These are phyloP conservation scores for Gnathonemus echidnorhynchus DNA, from an alignment of 2,113 vertebrate genomes.

Conservation along the genomic window DNA sequence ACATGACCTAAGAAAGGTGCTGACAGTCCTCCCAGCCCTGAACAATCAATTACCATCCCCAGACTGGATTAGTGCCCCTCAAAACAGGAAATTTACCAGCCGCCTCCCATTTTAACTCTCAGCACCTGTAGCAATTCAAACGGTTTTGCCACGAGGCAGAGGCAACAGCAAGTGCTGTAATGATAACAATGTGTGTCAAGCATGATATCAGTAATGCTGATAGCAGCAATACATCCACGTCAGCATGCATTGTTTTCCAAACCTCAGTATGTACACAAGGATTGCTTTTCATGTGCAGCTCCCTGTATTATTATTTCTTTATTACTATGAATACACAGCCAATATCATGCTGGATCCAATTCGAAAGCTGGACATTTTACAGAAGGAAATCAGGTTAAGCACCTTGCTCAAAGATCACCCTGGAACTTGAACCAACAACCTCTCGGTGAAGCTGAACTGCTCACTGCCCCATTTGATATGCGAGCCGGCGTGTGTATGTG, in stretches of 20 bases:
- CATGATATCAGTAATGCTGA: background rate
- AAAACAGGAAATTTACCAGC: background rate
- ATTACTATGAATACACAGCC: background rate
- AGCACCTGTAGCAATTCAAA: background rate
- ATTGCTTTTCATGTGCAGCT: background rate
- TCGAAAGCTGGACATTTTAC: background rate
- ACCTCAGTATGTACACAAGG: background rate
- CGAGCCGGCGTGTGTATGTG: background rate
- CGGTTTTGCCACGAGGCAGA: background rate
- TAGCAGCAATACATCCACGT: background rate
- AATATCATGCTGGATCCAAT: background rate
- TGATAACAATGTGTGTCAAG: background rate
- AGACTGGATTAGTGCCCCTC: background rate
- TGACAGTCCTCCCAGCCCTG: background rate
- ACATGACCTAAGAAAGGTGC: background rate
- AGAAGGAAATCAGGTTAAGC: background rate
- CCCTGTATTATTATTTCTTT: background rate
- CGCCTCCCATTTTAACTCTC: background rate
- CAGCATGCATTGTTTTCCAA: background rate
- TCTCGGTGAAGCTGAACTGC: background rate
- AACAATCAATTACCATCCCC: background rate
- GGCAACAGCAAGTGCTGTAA: background rate
- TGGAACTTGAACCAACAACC: background rate
- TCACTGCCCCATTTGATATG: background rate
- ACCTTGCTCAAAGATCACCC: background rate